Evolutionary conservation across 2,113 vertebrate species (phyloP).

Genomic region (Patagioenas fasciata): DNA sequence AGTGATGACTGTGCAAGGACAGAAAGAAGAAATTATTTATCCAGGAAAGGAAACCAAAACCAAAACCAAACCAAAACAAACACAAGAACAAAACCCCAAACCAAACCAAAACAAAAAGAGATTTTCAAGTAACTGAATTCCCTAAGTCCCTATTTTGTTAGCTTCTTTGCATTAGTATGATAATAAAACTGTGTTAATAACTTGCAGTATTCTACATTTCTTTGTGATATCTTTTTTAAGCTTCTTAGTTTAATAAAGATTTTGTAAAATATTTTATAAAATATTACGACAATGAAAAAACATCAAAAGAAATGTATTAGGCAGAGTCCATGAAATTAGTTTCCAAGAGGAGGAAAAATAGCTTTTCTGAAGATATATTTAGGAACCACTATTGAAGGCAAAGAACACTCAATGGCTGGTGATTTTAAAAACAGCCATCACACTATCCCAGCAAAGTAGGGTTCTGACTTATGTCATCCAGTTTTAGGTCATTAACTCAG

Average conservation of each 20-base stretch:
- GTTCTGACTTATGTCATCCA: not conserved
- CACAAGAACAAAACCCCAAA: not conserved
- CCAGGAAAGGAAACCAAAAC: not conserved
- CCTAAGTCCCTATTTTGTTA: not conserved
- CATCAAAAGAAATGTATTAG: not conserved
- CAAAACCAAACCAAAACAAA: no score
- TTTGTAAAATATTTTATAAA: conserved; percentile 19
- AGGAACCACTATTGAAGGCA: not conserved
- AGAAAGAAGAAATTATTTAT: not conserved
- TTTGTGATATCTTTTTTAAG: not conserved
- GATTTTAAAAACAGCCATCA: not conserved
- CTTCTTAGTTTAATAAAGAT: not conserved
- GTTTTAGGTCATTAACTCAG: not conserved
- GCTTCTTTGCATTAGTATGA: not conserved
- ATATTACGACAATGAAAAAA: not conserved
- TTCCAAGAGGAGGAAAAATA: not conserved
- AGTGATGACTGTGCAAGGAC: not conserved
- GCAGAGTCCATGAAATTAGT: not conserved
- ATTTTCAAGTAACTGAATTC: not conserved
- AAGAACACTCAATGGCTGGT: not conserved
- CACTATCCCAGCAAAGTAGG: not conserved
- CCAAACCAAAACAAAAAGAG: not conserved
- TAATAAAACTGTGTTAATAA: not conserved
- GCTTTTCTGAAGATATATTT: not conserved
- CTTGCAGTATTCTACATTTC: not conserved